Conservation (phyloP, 1,140 invertebrate species). For the Apis florea region DNA sequence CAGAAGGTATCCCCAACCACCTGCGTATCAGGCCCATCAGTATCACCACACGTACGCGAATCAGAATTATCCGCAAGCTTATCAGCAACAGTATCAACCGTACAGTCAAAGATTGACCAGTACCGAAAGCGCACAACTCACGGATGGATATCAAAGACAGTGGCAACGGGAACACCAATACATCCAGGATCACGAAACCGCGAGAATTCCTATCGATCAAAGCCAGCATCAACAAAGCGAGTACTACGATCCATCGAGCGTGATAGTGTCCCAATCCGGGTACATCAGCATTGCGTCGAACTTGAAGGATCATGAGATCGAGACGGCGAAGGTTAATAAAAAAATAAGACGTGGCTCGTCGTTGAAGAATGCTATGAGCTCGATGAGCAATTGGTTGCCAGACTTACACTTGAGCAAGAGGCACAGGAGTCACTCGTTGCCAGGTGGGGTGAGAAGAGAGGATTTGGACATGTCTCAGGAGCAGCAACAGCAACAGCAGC, state of each 20-base stretch:
- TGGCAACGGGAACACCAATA: constrained; percentile 77
- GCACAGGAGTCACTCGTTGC: constrained; percentile 89
- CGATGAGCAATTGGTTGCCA: constrained; percentile 89
- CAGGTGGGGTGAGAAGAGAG: constrained; percentile 84
- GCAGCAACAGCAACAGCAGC: constrained; percentile 73
- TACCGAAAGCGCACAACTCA: constrained; percentile 69
- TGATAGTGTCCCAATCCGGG: constrained; percentile 90
- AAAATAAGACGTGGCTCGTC: constrained; percentile 87
- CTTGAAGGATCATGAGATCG: constrained; percentile 83
- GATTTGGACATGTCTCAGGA: constrained; percentile 81
- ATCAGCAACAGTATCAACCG: constrained; percentile 75
- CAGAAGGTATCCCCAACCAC: constrained; percentile 79
- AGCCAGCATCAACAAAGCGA: constrained; percentile 79
- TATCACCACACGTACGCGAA: constrained; percentile 74
- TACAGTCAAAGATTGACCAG: constrained; percentile 69
- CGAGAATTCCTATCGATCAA: constrained; percentile 73
- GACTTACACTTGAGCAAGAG: constrained; percentile 89
- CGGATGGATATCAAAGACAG: constrained; percentile 74
- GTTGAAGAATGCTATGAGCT: constrained; percentile 89
- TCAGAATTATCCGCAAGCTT: constrained; percentile 74
- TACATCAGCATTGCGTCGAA: constrained; percentile 89
- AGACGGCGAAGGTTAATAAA: constrained; percentile 80
- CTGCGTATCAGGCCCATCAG: constrained; percentile 73
- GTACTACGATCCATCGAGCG: constrained; percentile 82
- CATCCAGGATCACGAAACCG: constrained; percentile 67